These are phyloP conservation scores for Hydrolagus colliei DNA, from an alignment of 2,797 vertebrate genomes.

Conservation along the genomic window DNA sequence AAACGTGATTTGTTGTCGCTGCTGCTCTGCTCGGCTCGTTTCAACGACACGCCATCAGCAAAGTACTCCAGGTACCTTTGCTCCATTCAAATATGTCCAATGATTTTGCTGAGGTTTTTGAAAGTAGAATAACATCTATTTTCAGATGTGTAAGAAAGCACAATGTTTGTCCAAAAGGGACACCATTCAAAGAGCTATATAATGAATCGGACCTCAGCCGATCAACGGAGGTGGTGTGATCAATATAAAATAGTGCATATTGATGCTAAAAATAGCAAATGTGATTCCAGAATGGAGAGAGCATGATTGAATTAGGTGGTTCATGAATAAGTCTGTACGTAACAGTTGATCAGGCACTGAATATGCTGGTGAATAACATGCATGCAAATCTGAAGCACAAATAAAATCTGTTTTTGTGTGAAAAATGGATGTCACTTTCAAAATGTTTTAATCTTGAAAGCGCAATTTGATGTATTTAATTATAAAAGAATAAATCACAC, in stretches of 20 bases:
- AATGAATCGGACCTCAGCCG: neutral
- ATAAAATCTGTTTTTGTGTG: neutral
- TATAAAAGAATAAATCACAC: neutral
- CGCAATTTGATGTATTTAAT: neutral
- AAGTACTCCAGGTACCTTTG: neutral
- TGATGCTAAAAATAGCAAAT: slow-evolving; percentile 18
- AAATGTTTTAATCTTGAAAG: neutral
- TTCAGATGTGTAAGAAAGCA: neutral
- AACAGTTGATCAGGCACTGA: neutral
- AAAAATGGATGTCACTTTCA: too few species aligned
- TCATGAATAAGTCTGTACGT: neutral
- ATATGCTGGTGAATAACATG: neutral
- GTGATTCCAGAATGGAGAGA: neutral
- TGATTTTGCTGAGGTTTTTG: neutral
- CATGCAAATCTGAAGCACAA: neutral
- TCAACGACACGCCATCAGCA: neutral
- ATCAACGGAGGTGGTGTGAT: neutral
- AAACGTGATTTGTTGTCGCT: too few species aligned
- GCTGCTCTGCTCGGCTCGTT: too few species aligned
- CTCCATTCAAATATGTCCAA: neutral
- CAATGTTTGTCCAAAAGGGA: neutral
- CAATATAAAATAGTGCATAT: slow-evolving; percentile 10
- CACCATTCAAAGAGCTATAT: neutral
- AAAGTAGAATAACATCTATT: neutral
- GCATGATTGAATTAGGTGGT: slow-evolving; percentile 12